Percentiles rank a stretch among this genome's conserved stretches.
These are phyloP conservation scores for Pontoporia blainvillei DNA, from an alignment of 2,113 vertebrate genomes.

Conservation along the genomic window DNA sequence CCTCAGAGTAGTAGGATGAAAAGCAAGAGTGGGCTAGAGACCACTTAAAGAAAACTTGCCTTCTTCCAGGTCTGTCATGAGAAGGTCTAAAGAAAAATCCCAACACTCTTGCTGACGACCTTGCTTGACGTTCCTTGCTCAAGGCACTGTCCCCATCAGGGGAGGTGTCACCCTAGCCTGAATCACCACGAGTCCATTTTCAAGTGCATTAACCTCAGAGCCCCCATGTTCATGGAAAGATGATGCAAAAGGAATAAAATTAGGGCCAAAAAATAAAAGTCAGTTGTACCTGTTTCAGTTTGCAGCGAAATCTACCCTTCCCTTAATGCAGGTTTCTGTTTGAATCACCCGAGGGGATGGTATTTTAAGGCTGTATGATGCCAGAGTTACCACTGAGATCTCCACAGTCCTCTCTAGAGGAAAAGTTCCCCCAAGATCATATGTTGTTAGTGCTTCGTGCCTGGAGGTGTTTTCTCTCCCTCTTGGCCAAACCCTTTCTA, in stretches of 20 bases:
- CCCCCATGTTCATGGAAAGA: neutral
- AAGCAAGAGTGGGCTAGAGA: neutral
- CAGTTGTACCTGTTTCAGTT: neutral
- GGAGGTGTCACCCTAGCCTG: too few relatives aligned
- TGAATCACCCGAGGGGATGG: neutral
- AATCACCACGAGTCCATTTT: neutral
- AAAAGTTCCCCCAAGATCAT: rapidly evolving
- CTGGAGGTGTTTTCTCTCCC: neutral
- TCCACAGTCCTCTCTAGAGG: neutral
- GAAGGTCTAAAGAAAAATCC: neutral
- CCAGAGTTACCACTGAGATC: neutral
- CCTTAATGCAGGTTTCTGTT: neutral
- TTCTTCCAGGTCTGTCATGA: neutral
- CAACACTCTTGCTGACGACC: neutral
- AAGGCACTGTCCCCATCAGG: neutral
- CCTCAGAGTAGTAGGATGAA: neutral
- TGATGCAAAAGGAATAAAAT: neutral
- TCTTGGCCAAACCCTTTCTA: neutral
- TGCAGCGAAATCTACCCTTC: neutral
- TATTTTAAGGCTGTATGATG: neutral
- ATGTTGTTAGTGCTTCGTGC: neutral
- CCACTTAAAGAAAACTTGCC: neutral
- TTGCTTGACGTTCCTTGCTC: neutral
- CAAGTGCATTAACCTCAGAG: neutral
- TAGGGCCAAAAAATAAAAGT: neutral